phyloP scores from a whole-genome alignment of 2,797 vertebrate genomes.

The Delichon dasypus region DNA sequence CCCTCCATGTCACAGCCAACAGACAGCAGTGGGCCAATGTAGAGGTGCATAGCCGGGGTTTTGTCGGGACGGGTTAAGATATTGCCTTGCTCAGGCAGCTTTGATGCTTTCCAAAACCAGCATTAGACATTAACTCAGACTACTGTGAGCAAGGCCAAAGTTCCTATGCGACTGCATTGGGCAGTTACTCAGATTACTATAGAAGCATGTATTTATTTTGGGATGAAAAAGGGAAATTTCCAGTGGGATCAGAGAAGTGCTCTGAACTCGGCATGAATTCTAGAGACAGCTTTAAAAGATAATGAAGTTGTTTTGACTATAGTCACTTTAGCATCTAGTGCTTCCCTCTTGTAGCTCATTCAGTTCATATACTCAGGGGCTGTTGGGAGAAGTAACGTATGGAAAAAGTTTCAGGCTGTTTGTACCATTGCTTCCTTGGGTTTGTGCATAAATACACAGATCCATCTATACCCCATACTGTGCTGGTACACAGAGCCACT shows the following conservation, averaged over 20 bases:
- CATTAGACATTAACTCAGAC: not conserved
- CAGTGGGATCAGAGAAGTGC: not conserved
- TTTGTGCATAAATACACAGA: not conserved
- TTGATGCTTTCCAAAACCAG: not conserved
- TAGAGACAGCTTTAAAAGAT: not conserved
- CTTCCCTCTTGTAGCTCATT: not conserved
- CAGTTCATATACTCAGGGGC: not conserved
- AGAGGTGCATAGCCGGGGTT: not conserved
- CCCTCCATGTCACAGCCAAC: not conserved
- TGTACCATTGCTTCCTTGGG: not conserved
- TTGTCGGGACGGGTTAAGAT: not conserved
- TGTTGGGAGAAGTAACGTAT: not conserved
- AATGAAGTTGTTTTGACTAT: not conserved
- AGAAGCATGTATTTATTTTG: conserved; percentile 39
- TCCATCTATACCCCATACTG: not conserved
- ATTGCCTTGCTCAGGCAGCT: not conserved
- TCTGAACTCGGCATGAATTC: not conserved
- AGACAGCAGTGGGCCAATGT: not conserved
- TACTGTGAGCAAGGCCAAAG: not conserved
- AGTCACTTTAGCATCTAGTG: not conserved
- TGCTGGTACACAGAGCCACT: not conserved
- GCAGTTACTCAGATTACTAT: not conserved
- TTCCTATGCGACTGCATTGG: not conserved
- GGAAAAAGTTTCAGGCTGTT: not conserved
- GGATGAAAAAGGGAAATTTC: conserved; percentile 20